Evolutionary conservation across 2,888 invertebrate species (phyloP).

Genomic region (Prionchulus punctatus): DNA sequence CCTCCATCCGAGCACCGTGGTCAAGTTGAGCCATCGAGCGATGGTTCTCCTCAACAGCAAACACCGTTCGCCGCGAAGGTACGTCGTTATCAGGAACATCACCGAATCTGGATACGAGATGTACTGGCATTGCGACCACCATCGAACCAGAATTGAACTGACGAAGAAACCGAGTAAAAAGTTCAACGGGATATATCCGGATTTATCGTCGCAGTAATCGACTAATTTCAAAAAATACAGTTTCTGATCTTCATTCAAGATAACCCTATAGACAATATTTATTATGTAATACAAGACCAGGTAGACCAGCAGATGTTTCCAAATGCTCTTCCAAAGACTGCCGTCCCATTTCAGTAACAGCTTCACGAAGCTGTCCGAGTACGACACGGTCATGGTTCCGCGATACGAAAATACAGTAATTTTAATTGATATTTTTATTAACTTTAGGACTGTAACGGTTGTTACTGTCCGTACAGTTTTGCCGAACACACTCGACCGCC

Average conservation of each 20-base stretch:
- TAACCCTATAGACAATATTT: constrained; percentile 19
- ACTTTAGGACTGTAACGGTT: too few species aligned
- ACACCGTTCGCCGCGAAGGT: neutral
- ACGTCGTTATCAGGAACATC: constrained; percentile 13
- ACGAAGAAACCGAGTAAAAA: constrained; percentile 9
- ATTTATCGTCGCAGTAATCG: constrained; percentile 1
- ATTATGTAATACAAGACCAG: constrained; percentile 17
- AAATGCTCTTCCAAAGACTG: constrained; percentile 23
- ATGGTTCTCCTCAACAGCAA: neutral
- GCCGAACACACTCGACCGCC: too few species aligned
- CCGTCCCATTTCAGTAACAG: constrained; percentile 15
- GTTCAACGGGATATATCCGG: constrained; percentile 5
- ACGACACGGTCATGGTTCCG: constrained; percentile 2
- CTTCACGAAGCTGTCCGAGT: constrained; percentile 13
- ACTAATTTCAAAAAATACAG: constrained; percentile 18
- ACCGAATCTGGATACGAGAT: constrained; percentile 24
- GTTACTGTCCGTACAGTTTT: too few species aligned
- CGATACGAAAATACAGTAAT: too few species aligned
- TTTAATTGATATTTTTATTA: too few species aligned
- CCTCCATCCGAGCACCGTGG: neutral
- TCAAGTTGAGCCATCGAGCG: constrained; percentile 8
- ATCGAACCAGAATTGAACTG: constrained; percentile 14
- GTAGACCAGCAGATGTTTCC: constrained; percentile 22
- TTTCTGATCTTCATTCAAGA: constrained; percentile 16
- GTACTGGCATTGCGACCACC: constrained; percentile 25